These are phyloP conservation scores for Dioctria rufipes DNA, from an alignment of 2,888 invertebrate genomes.

Conservation along the genomic window DNA sequence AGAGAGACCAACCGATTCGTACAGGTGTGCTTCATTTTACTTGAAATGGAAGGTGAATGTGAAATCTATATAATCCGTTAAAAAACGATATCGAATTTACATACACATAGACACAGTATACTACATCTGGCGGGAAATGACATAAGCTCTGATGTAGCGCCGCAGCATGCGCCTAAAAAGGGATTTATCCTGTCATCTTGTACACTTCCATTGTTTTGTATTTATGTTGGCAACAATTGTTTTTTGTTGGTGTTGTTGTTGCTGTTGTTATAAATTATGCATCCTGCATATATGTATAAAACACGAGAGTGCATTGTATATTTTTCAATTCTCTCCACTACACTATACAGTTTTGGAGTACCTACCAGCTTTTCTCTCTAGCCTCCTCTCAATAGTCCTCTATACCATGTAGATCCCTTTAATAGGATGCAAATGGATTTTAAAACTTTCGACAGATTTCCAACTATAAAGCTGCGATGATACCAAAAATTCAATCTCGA, in stretches of 20 bases:
- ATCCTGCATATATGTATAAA: slow-evolving; percentile 18
- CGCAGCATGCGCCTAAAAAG: slow-evolving; percentile 10
- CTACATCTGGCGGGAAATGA: slow-evolving; percentile 19
- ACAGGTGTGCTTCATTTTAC: too few relatives aligned
- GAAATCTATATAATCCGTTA: slow-evolving; percentile 25
- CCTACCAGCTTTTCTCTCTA: neutral
- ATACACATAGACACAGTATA: slow-evolving; percentile 35
- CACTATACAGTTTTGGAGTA: neutral
- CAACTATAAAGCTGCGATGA: neutral
- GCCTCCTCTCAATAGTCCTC: neutral
- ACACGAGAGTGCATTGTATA: slow-evolving; percentile 16
- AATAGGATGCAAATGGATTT: slow-evolving; percentile 32
- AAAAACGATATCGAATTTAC: slow-evolving; percentile 50
- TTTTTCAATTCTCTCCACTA: neutral
- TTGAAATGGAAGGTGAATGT: neutral
- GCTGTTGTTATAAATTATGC: slow-evolving; percentile 11
- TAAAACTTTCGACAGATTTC: slow-evolving; percentile 5
- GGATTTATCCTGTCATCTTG: slow-evolving; percentile 24
- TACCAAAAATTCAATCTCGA: neutral
- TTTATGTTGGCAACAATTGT: neutral
- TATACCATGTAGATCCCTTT: neutral
- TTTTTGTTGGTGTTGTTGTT: neutral
- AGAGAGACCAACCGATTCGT: too few relatives aligned
- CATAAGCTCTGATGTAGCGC: slow-evolving; percentile 33
- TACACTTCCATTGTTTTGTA: neutral